Conservation (phyloP, 2,113 vertebrate species). For the Phyllopteryx taeniolatus region DNA sequence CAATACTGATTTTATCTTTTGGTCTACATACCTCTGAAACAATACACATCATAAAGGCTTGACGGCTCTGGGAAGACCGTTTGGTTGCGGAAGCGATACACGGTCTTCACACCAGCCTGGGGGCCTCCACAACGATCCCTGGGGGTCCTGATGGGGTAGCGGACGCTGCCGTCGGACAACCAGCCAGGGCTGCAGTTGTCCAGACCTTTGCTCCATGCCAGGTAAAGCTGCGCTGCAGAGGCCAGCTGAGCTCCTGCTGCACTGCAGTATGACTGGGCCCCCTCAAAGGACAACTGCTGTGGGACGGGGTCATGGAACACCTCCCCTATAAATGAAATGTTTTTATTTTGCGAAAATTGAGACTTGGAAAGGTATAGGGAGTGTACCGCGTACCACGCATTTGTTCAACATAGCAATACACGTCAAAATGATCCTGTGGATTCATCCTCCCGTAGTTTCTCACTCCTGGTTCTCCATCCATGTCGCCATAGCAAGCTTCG, state of each 20-base stretch:
- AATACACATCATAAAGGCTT: slow-evolving; percentile 84
- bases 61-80: slow-evolving; percentile 87
- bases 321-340: slow-evolving; percentile 71
- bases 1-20: not conserved
- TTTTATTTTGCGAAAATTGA: not conserved
- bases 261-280: slow-evolving; percentile 78
- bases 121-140: slow-evolving; percentile 86
- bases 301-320: slow-evolving; percentile 78
- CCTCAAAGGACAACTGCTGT: slow-evolving; percentile 76
- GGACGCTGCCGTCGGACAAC: slow-evolving; percentile 90
- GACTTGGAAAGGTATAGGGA: not conserved
- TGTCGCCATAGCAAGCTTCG: slow-evolving; percentile 89
- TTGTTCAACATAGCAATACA: slow-evolving; percentile 89
- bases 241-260: slow-evolving; percentile 76
- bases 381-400: slow-evolving; percentile 75
- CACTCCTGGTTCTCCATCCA: slow-evolving; percentile 87
- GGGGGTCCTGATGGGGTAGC: slow-evolving; percentile 89
- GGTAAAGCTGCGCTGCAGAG: slow-evolving; percentile 86
- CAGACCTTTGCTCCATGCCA: slow-evolving; percentile 86
- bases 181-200: slow-evolving; percentile 90
- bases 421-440: slow-evolving; percentile 83
- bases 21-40: slow-evolving; percentile 81
- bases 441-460: slow-evolving; percentile 88
- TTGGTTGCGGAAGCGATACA: slow-evolving; percentile 90
- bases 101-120: slow-evolving; percentile 85